phyloP scores from a whole-genome alignment of 2,113 vertebrate species.

The Callipepla squamata region DNA sequence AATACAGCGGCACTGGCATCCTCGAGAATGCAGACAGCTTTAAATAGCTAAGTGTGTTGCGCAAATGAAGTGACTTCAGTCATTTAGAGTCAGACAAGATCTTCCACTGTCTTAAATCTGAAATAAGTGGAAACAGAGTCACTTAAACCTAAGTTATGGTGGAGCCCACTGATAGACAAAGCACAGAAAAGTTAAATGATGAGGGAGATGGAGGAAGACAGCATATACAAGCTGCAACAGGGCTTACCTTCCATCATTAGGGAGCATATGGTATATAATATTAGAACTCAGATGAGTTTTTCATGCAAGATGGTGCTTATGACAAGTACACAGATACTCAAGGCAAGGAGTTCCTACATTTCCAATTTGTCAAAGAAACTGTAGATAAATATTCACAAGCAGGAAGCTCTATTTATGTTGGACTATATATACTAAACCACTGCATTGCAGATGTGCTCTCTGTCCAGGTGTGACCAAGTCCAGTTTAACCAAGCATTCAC shows the following conservation, averaged over 20 bases:
- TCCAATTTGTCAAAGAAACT: background rate
- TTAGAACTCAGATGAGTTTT: background rate
- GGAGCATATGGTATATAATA: background rate
- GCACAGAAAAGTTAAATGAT: background rate
- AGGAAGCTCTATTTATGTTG: background rate
- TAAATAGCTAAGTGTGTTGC: background rate
- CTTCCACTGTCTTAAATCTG: background rate
- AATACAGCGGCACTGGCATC: background rate
- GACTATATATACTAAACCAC: background rate
- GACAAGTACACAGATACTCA: background rate
- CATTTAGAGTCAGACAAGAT: background rate
- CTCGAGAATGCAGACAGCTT: background rate
- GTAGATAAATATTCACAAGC: background rate
- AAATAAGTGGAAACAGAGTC: background rate
- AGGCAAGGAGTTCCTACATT: background rate
- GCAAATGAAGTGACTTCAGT: background rate
- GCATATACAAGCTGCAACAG: background rate
- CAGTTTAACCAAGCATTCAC: background rate
- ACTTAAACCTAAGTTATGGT: background rate
- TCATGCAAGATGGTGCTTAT: background rate
- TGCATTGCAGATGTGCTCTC: background rate
- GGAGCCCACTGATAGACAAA: background rate
- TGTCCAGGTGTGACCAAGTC: rapidly evolving
- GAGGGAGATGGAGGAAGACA: background rate
- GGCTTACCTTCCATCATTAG: background rate